Evolutionary conservation across 2,888 invertebrate species (phyloP), one percentile per base, ranked within the genome.

Genomic region (Silvanus unidentatus): DNA sequence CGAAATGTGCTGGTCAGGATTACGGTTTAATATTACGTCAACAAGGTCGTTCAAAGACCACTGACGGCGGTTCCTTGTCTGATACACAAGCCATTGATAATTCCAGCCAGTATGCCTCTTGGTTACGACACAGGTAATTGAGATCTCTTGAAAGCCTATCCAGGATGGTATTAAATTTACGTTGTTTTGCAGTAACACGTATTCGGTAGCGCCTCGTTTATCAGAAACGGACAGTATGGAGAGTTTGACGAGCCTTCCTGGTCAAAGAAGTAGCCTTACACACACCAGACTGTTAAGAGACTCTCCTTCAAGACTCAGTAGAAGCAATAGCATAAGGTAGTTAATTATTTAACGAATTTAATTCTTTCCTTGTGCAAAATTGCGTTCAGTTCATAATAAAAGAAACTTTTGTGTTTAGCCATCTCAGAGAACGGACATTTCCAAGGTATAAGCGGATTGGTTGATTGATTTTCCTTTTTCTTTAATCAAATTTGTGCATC

Each of bases 191-290:
- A 81, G 81, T 72, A 85, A 85, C 66, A 85, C 85, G 54, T 81
- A 81, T 59, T 80, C 81, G 40, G 84, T 86, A 49, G 82, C 83
- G 54, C 84, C 84, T 51, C 78, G 85, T 44, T 76, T 92, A 53
- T 90, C 92, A 39, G 93, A 93, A 69, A 92, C 94, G 44, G 95
- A 95, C 71, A 89, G 92, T 62, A 82, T 93, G 72, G 88, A 88
- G 73, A 84, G 82, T 46, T 74, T 85, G 58, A 88, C 89, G 63
- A 72, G 71, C 60, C 60, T 72, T 48, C 73, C 72, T 15, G 69
- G 73, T 12, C 73, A 73, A 54, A 60, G 90, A 54, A 80, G 82
- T 39, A 84, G 85, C 64, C 78, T 88, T 62, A 87, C 88, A 51
- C 88, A 86, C 68, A 75, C 78, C 1, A 75, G 83, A 63, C 76